Evolutionary conservation across 2,888 invertebrate genomes (phyloP).

Genomic region (Melipona bicolor): DNA sequence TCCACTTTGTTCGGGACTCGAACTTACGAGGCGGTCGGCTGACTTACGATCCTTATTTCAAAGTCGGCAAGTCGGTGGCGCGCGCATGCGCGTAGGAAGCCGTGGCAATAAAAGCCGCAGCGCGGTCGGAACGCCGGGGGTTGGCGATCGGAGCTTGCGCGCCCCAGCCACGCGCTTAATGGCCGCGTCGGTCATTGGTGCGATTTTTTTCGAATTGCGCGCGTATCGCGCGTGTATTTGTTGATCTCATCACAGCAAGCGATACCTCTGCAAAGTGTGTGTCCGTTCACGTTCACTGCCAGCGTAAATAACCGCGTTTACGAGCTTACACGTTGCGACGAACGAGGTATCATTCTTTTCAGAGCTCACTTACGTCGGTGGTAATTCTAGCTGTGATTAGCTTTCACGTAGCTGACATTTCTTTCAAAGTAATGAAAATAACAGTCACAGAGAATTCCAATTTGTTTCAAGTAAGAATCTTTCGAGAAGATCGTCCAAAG

Average conservation of each 20-base stretch:
- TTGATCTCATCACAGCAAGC: slow-evolving; percentile 29
- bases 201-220: neutral
- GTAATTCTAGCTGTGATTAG: neutral
- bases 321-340: slow-evolving; percentile 18
- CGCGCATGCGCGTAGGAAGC: slow-evolving; percentile 20
- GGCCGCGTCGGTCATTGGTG: slow-evolving; percentile 9
- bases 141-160: neutral
- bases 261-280: slow-evolving; percentile 12
- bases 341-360: neutral
- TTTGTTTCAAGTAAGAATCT: slow-evolving; percentile 26
- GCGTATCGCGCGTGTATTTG: slow-evolving; percentile 32
- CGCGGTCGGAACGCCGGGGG: slow-evolving; percentile 4
- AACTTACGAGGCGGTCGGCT: slow-evolving; percentile 49
- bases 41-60: slow-evolving; percentile 57
- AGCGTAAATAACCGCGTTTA: slow-evolving; percentile 48
- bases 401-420: neutral
- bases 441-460: neutral
- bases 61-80: slow-evolving; percentile 35
- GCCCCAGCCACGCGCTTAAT: slow-evolving; percentile 23
- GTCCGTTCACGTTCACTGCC: slow-evolving; percentile 5
- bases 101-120: slow-evolving; percentile 49
- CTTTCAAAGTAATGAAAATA: neutral
- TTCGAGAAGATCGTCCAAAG: slow-evolving; percentile 38
- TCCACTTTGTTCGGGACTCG: slow-evolving; percentile 72
- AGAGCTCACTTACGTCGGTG: neutral